A percentile compares a stretch with the other conserved stretches of the same genome.
Conservation (phyloP, 2,888 invertebrate genomes). For the Dysmachus trigonus region DNA sequence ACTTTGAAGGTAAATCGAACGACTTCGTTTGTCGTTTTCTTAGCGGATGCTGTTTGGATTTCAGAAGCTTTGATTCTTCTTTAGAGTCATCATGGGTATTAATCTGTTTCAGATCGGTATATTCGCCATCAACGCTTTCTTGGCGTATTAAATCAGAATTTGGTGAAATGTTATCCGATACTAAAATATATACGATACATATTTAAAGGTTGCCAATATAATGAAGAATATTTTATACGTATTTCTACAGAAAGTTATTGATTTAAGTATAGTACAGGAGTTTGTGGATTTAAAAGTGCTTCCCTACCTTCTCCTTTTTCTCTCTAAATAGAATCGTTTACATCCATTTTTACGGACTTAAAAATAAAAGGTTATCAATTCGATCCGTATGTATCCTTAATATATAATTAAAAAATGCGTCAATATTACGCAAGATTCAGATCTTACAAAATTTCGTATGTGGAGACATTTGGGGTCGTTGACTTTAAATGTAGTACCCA, state of each 20-base stretch:
- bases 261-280: too few relatives aligned
- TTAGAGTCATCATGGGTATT: not conserved
- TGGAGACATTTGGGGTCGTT: too few relatives aligned
- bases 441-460: too few relatives aligned
- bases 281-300: too few relatives aligned
- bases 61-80: not conserved
- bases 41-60: conserved; percentile 43
- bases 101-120: not conserved
- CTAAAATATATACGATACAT: conserved; percentile 1
- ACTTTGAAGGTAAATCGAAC: conserved; percentile 46
- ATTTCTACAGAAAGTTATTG: not conserved
- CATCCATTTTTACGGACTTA: too few relatives aligned
- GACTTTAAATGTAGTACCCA: too few relatives aligned
- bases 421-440: too few relatives aligned
- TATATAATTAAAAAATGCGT: too few relatives aligned
- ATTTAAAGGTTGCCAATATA: not conserved
- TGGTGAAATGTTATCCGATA: conserved; percentile 49
- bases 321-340: too few relatives aligned
- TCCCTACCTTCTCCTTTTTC: too few relatives aligned
- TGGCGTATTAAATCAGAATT: not conserved
- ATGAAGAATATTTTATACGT: not conserved
- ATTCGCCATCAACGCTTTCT: not conserved
- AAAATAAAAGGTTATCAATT: too few relatives aligned
- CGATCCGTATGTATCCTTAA: too few relatives aligned
- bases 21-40: conserved; percentile 50